Conservation (phyloP, 2,797 vertebrate genomes). For the Brachymystax lenok region DNA sequence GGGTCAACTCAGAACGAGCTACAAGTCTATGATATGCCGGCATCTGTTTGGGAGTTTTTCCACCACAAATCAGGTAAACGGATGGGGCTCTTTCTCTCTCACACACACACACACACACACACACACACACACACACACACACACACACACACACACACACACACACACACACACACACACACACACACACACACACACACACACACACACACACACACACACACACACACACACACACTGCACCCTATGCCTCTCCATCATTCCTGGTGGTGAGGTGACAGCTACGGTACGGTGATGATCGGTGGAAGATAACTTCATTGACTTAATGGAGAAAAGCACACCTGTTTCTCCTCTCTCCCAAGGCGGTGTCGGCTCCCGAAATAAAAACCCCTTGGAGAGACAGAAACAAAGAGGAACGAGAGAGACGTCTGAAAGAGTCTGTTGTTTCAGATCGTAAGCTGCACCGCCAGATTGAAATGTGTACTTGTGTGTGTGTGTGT, state of each 20-base stretch:
- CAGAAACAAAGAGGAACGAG: neutral
- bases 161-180: neutral
- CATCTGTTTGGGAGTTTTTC: slow-evolving; percentile 60
- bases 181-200: no score
- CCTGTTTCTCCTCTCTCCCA: slow-evolving; percentile 41
- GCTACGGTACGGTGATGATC: neutral
- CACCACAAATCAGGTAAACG: slow-evolving; percentile 50
- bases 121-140: neutral
- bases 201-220: no score
- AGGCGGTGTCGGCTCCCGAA: slow-evolving; percentile 39
- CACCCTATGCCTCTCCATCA: slow-evolving; percentile 5
- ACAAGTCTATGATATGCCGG: slow-evolving; percentile 53
- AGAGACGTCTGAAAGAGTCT: neutral
- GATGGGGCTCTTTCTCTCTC: slow-evolving; percentile 19
- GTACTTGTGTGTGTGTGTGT: neutral
- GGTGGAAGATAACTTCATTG: neutral
- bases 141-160: neutral
- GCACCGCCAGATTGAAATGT: slow-evolving; percentile 38
- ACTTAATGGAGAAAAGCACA: slow-evolving; percentile 15
- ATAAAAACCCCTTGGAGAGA: slow-evolving; percentile 51
- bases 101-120: neutral
- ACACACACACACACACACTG: no score
- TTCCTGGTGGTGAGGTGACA: neutral
- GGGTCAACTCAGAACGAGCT: slow-evolving; percentile 28
- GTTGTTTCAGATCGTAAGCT: slow-evolving; percentile 3